A percentile compares a stretch with the other conserved stretches of the same genome.
Conservation (phyloP, 2,888 invertebrate species). For the Volucella bombylans region DNA sequence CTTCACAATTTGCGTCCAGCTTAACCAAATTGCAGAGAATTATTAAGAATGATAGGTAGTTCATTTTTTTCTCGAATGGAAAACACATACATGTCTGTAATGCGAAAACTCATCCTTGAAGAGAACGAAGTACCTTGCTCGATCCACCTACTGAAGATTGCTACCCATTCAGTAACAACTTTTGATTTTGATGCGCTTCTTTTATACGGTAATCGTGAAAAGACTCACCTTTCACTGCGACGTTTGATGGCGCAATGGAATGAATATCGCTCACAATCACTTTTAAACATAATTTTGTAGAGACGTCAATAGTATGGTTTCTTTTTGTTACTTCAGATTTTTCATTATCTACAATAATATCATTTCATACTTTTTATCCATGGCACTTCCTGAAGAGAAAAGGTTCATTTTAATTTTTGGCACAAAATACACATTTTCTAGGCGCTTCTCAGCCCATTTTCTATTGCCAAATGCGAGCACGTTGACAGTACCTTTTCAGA, state of each 20-base stretch:
- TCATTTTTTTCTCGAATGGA: too few relatives aligned
- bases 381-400: conserved; percentile 9
- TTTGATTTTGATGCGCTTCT: background rate
- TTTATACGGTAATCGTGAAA: background rate
- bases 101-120: conserved; percentile 3
- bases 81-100: too few relatives aligned
- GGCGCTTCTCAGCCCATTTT: conserved; percentile 6
- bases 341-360: too few relatives aligned
- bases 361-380: background rate
- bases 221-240: conserved; percentile 2
- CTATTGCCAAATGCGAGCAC: background rate
- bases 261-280: background rate
- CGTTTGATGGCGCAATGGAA: background rate
- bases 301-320: too few relatives aligned
- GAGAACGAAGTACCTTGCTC: too few relatives aligned
- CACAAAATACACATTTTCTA: too few relatives aligned
- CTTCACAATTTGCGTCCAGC: background rate
- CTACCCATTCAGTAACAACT: background rate
- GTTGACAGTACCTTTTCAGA: background rate
- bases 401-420: conserved; percentile 5
- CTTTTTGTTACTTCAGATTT: too few relatives aligned
- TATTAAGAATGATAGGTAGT: too few relatives aligned
- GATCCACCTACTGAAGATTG: background rate
- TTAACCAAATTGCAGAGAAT: too few relatives aligned
- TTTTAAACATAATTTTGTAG: too few relatives aligned